Conservation (phyloP, 2,113 vertebrate species). For the Coracopsis vasa region DNA sequence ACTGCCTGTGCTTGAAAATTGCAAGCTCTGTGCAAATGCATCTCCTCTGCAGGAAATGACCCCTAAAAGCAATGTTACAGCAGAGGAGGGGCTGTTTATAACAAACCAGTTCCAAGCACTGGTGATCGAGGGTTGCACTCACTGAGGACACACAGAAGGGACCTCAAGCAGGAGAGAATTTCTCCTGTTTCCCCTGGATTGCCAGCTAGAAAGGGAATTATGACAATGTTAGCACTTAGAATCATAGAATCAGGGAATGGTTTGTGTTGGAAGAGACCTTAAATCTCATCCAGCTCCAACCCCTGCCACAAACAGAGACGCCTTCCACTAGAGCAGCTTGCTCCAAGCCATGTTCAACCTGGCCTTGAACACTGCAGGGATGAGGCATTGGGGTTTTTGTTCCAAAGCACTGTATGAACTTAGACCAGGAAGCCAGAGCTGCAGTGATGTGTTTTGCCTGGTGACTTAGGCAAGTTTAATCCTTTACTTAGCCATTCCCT, state of each 20-base stretch:
- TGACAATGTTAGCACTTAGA: not conserved
- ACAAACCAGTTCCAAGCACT: not conserved
- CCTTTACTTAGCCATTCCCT: not conserved
- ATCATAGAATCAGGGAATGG: not conserved
- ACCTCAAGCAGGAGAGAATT: not conserved
- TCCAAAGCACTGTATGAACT: not conserved
- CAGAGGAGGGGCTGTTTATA: not conserved
- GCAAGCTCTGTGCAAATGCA: not conserved
- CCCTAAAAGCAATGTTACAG: accelerated
- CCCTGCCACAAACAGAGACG: not conserved
- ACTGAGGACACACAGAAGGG: not conserved
- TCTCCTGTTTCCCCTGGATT: not conserved
- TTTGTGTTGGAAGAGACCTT: not conserved
- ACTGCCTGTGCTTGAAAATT: not conserved
- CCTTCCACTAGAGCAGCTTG: not conserved
- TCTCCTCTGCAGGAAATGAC: not conserved
- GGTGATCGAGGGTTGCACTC: accelerated
- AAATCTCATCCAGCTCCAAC: not conserved
- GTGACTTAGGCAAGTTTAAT: not conserved
- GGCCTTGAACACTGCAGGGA: not conserved
- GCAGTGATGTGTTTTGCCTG: not conserved
- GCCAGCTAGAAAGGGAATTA: not conserved
- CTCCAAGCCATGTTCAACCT: not conserved
- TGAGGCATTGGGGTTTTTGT: not conserved
- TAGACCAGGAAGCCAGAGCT: not conserved